These are phyloP conservation scores for Notarius quadriscutis DNA, from an alignment of 2,113 vertebrate species.

Conservation along the genomic window DNA sequence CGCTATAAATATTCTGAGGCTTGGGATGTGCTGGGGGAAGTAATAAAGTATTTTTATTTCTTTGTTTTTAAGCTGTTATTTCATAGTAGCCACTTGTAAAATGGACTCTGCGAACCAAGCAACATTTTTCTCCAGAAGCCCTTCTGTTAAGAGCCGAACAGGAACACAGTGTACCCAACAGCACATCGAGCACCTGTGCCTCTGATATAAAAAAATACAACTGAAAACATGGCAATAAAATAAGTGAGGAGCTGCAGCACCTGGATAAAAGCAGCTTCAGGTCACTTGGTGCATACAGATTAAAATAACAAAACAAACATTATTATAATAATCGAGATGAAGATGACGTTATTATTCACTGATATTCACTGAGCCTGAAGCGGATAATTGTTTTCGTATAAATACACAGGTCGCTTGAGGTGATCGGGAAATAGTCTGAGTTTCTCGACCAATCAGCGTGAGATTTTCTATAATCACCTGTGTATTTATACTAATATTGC, in stretches of 20 bases:
- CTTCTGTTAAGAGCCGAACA: not conserved
- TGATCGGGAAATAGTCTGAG: too few relatives aligned
- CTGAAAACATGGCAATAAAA: not conserved
- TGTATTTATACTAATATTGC: too few relatives aligned
- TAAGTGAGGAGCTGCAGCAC: not conserved
- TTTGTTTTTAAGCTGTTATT: not conserved
- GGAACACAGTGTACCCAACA: constrained; percentile 20
- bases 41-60: not conserved
- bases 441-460: too few relatives aligned
- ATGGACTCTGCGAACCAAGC: not conserved
- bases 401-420: too few relatives aligned
- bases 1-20: not conserved
- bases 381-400: too few relatives aligned
- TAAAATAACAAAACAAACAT: not conserved
- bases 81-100: not conserved
- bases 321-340: too few relatives aligned
- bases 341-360: too few relatives aligned
- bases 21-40: not conserved
- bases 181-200: not conserved
- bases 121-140: constrained; percentile 9
- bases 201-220: not conserved
- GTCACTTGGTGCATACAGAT: not conserved
- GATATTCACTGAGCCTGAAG: too few relatives aligned
- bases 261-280: not conserved
- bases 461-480: too few relatives aligned